A percentile compares a stretch with the other conserved stretches of the same genome.
Evolutionary conservation across 2,113 vertebrate species (phyloP).

Genomic region (Chaetodon auriga): DNA sequence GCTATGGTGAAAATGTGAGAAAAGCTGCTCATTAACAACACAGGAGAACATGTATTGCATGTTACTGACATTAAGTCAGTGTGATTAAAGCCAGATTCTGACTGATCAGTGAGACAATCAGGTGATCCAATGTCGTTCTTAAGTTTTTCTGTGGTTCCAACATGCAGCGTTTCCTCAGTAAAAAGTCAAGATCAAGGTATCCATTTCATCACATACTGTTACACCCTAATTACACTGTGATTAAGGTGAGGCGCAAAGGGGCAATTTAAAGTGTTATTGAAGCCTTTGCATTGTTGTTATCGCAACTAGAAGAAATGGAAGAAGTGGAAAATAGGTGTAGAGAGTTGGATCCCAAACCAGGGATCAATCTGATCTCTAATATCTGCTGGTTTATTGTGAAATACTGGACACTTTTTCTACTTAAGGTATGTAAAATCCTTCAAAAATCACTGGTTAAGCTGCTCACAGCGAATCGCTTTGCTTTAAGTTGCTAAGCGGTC

Average conservation of each 20-base stretch:
- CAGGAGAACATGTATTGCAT: background rate
- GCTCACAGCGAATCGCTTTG: background rate
- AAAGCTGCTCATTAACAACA: slow-evolving; percentile 1
- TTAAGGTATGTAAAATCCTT: background rate
- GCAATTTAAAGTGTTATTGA: slow-evolving; percentile 16
- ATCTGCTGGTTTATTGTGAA: background rate
- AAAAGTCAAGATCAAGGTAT: background rate
- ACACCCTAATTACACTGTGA: slow-evolving; percentile 9
- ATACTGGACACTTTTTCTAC: background rate
- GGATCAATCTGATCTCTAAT: background rate
- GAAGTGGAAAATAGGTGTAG: background rate
- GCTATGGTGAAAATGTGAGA: background rate
- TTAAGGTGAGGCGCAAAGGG: background rate
- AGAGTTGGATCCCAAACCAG: background rate
- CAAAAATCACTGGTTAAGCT: background rate
- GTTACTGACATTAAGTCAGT: background rate
- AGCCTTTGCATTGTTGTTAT: slow-evolving; percentile 4
- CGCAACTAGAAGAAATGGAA: background rate
- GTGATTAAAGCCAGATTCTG: background rate
- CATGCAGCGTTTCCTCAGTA: background rate
- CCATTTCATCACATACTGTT: background rate
- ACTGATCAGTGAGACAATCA: background rate
- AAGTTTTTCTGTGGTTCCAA: background rate
- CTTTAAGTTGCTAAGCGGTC: background rate
- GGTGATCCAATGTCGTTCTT: background rate